Percentiles rank a stretch among this genome's conserved stretches.
These are phyloP conservation scores for Criorhina ranunculi DNA, from an alignment of 2,888 invertebrate species.

Conservation along the genomic window DNA sequence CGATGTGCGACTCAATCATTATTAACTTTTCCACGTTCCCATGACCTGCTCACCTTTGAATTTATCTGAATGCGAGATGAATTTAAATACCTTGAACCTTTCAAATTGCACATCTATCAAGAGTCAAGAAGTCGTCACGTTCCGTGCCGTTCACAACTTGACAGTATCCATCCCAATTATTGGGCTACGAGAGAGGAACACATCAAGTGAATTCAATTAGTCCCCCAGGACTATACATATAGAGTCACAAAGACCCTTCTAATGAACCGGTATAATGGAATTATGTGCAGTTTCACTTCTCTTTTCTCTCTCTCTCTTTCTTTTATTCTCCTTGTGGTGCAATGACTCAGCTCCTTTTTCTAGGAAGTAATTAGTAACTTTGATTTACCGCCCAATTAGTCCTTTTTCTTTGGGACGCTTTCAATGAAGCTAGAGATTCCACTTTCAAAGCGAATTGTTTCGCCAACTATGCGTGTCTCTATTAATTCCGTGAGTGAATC, in stretches of 20 bases:
- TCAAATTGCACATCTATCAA: constrained; percentile 28
- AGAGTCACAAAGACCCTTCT: constrained; percentile 32
- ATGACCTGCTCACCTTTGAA: constrained; percentile 38
- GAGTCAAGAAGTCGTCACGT: background rate
- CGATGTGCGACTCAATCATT: constrained; percentile 15
- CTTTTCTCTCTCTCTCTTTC: background rate
- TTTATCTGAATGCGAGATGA: constrained; percentile 31
- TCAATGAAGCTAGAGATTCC: background rate
- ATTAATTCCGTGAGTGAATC: background rate
- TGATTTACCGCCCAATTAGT: background rate
- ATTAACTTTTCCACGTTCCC: constrained; percentile 21
- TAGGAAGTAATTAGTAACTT: constrained; percentile 5
- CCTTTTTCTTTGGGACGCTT: no score
- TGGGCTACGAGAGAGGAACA: background rate
- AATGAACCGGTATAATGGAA: constrained; percentile 32
- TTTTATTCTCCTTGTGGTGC: background rate
- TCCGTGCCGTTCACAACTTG: constrained; percentile 4
- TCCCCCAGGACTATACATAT: constrained; percentile 10
- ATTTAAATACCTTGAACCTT: constrained; percentile 22
- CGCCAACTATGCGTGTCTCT: background rate
- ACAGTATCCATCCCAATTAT: constrained; percentile 8
- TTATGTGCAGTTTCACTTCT: constrained; percentile 20
- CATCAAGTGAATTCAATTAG: constrained; percentile 61
- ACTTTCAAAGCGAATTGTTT: background rate
- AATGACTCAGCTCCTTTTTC: background rate